phyloP scores from a whole-genome alignment of 2,888 invertebrate genomes.

The Masnerella sp. region DNA sequence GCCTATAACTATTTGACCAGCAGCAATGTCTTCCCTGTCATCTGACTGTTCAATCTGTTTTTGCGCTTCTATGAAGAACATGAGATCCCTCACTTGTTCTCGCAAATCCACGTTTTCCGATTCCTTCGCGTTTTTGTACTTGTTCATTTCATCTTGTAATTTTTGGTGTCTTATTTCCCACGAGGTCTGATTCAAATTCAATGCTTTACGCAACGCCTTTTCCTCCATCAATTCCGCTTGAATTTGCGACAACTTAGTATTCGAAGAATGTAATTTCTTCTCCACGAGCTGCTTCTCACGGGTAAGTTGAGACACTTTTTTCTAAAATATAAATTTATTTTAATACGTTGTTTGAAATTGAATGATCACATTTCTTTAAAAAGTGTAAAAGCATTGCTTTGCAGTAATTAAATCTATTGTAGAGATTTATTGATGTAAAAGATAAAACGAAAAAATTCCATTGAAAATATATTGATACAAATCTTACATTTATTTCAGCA shows the following conservation, averaged over 20 bases:
- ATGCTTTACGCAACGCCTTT: slow-evolving; percentile 87
- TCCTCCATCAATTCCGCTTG: slow-evolving; percentile 89
- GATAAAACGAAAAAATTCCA: not conserved
- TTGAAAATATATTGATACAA: not conserved
- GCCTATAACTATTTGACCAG: slow-evolving; percentile 81
- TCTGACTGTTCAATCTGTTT: slow-evolving; percentile 81
- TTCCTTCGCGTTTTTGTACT: slow-evolving; percentile 78
- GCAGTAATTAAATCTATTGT: too few species aligned
- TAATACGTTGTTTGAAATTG: not conserved
- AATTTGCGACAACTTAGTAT: slow-evolving; percentile 82
- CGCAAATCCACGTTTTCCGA: slow-evolving; percentile 88
- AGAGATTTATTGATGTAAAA: not conserved
- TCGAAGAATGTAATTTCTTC: slow-evolving; percentile 83
- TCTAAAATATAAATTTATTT: slow-evolving; percentile 65
- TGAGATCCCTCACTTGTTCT: slow-evolving; percentile 96
- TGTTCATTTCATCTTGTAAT: slow-evolving; percentile 69
- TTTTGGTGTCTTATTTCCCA: slow-evolving; percentile 82
- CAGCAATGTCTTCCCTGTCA: slow-evolving; percentile 81
- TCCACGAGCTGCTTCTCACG: slow-evolving; percentile 85
- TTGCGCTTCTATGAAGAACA: slow-evolving; percentile 97
- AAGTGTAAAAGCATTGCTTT: too few species aligned
- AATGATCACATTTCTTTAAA: too few species aligned
- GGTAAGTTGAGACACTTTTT: slow-evolving; percentile 79
- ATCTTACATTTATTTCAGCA: slow-evolving; percentile 67
- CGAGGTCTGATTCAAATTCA: slow-evolving; percentile 86